Evolutionary conservation across 2,113 vertebrate genomes (phyloP).

Genomic region (Corythaixoides concolor): DNA sequence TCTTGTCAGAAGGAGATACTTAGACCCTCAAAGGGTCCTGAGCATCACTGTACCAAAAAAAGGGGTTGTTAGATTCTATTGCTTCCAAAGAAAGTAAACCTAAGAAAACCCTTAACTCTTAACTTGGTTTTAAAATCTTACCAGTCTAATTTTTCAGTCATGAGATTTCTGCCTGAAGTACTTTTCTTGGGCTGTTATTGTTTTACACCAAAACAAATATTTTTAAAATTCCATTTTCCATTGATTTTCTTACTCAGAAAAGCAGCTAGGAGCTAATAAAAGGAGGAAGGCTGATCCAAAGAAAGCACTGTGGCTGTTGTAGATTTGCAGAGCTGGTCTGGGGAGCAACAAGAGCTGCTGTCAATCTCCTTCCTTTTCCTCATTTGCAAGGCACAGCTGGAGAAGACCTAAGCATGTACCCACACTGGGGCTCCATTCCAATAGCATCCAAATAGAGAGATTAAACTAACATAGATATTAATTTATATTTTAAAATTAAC

Average conservation of each 20-base stretch:
- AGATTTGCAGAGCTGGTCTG: slow-evolving; percentile 41
- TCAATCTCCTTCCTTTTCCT: slow-evolving; percentile 35
- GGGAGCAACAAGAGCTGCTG: slow-evolving; percentile 42
- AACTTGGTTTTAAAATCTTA: slow-evolving; percentile 41
- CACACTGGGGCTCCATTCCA: neutral
- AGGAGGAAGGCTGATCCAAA: slow-evolving; percentile 60
- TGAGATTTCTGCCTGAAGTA: slow-evolving; percentile 62
- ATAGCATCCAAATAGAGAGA: neutral
- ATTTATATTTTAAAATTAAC: neutral
- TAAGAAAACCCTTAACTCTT: slow-evolving; percentile 14
- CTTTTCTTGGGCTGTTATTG: slow-evolving; percentile 63
- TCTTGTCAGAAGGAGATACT: neutral
- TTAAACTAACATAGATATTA: neutral
- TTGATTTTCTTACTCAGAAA: slow-evolving; percentile 68
- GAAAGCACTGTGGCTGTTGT: slow-evolving; percentile 66
- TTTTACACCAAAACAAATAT: slow-evolving; percentile 73
- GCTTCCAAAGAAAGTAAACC: slow-evolving; percentile 52
- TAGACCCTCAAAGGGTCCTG: neutral
- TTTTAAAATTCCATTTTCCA: slow-evolving; percentile 70
- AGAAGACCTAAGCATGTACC: neutral
- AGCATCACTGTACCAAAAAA: slow-evolving; percentile 23
- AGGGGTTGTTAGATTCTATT: neutral
- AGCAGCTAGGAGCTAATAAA: slow-evolving; percentile 74
- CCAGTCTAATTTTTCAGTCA: slow-evolving; percentile 23
- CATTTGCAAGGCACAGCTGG: neutral